Conservation (phyloP, 2,888 invertebrate genomes). For the Selenia dentaria region DNA sequence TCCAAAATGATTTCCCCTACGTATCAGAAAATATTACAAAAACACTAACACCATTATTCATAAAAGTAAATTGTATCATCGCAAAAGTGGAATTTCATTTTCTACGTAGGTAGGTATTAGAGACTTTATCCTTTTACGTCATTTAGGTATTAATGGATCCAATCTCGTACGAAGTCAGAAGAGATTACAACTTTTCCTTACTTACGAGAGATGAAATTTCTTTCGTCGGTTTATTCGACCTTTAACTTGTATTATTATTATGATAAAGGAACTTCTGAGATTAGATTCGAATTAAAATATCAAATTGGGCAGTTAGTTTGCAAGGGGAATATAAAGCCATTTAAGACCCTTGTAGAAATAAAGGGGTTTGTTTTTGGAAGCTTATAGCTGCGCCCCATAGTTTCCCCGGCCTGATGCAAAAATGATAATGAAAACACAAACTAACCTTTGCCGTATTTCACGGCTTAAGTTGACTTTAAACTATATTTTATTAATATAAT, state of each 20-base stretch:
- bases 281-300: conserved; percentile 14
- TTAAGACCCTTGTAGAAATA: too few species aligned
- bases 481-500: too few species aligned
- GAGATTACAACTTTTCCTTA: conserved; percentile 41
- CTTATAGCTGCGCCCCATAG: too few species aligned
- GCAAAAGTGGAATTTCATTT: conserved; percentile 11
- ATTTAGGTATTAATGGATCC: conserved; percentile 40
- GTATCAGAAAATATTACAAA: background rate
- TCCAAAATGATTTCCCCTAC: too few species aligned
- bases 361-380: too few species aligned
- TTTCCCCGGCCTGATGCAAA: too few species aligned
- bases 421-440: too few species aligned
- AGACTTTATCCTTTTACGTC: conserved; percentile 39
- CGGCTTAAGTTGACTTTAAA: too few species aligned
- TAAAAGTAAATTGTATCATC: conserved; percentile 5
- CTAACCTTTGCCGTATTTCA: too few species aligned
- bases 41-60: background rate
- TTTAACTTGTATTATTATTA: conserved; percentile 25
- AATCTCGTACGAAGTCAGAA: conserved; percentile 36
- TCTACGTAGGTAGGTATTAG: conserved; percentile 25
- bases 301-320: conserved; percentile 12
- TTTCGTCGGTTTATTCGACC: conserved; percentile 22
- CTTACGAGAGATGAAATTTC: conserved; percentile 36
- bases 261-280: conserved; percentile 29
- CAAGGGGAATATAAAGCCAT: too few species aligned